Evolutionary conservation across 2,888 invertebrate species (phyloP).

Genomic region (Meta bourneti): DNA sequence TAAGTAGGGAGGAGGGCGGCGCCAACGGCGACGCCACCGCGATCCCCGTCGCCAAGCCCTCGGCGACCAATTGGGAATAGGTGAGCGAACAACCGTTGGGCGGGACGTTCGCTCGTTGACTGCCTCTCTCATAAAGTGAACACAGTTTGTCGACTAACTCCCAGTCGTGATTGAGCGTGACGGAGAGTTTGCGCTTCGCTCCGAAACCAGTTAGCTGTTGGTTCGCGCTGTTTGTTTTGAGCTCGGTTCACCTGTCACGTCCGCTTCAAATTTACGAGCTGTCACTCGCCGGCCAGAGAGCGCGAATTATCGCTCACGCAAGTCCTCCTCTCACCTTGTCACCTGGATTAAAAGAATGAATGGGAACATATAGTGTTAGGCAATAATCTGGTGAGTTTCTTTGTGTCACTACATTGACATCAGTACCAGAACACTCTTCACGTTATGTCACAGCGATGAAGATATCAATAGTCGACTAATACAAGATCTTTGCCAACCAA

Average conservation of each 20-base stretch:
- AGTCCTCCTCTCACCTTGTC: too few species aligned
- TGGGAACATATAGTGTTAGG: too few species aligned
- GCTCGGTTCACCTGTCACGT: constrained; percentile 26
- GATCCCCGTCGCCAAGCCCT: constrained; percentile 67
- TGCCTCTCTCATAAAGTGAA: constrained; percentile 59
- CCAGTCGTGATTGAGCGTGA: constrained; percentile 36
- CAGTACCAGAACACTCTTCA: too few species aligned
- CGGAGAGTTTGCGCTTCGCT: background rate
- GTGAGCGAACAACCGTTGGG: constrained; percentile 46
- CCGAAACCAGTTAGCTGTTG: constrained; percentile 16
- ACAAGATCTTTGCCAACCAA: too few species aligned
- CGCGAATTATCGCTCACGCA: too few species aligned
- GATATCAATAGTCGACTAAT: too few species aligned
- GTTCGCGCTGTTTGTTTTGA: constrained; percentile 39
- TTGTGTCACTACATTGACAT: too few species aligned
- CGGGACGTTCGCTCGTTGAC: constrained; percentile 44
- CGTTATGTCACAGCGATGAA: too few species aligned
- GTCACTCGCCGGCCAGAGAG: background rate
- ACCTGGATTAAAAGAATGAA: too few species aligned
- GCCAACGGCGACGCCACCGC: constrained; percentile 72
- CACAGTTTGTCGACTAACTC: constrained; percentile 61
- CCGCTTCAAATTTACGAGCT: background rate
- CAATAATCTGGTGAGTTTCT: too few species aligned
- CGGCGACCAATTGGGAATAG: constrained; percentile 67
- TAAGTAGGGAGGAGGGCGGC: constrained; percentile 69